Evolutionary conservation across 2,113 vertebrate species (phyloP).

Genomic region (Brachyhypopomus occidentalis): DNA sequence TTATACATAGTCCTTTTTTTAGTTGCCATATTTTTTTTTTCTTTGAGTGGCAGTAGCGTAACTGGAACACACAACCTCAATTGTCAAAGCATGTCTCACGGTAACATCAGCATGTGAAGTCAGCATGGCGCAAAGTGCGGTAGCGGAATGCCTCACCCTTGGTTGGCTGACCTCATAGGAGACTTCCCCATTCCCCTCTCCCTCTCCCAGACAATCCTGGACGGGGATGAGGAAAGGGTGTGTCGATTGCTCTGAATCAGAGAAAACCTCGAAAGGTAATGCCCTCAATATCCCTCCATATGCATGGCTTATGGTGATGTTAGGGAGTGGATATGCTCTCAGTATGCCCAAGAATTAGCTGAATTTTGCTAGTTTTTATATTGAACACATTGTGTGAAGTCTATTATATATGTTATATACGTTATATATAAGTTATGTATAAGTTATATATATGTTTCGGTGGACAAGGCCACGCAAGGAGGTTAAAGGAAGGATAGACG

Average conservation of each 20-base stretch:
- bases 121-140: slow-evolving; percentile 32
- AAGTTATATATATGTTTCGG: slow-evolving; percentile 1
- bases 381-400: too few species aligned
- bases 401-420: too few species aligned
- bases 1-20: not conserved
- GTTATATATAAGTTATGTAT: too few species aligned
- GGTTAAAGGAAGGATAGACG: slow-evolving; percentile 52
- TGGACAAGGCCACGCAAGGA: slow-evolving; percentile 57
- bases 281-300: slow-evolving; percentile 2
- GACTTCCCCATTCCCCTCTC: slow-evolving; percentile 55
- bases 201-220: slow-evolving; percentile 43
- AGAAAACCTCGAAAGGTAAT: slow-evolving; percentile 52
- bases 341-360: not conserved
- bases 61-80: slow-evolving; percentile 28
- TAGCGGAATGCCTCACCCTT: slow-evolving; percentile 26
- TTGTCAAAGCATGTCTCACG: slow-evolving; percentile 44
- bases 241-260: slow-evolving; percentile 60
- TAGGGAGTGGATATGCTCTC: not conserved
- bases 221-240: slow-evolving; percentile 59
- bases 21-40: not conserved
- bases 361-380: not conserved
- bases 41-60: slow-evolving; percentile 10
- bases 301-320: not conserved
- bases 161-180: slow-evolving; percentile 63
- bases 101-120: slow-evolving; percentile 43